A percentile compares a stretch with the other conserved stretches of the same genome.
phyloP scores from a whole-genome alignment of 2,113 vertebrate genomes.

The Nyctibius bracteatus region DNA sequence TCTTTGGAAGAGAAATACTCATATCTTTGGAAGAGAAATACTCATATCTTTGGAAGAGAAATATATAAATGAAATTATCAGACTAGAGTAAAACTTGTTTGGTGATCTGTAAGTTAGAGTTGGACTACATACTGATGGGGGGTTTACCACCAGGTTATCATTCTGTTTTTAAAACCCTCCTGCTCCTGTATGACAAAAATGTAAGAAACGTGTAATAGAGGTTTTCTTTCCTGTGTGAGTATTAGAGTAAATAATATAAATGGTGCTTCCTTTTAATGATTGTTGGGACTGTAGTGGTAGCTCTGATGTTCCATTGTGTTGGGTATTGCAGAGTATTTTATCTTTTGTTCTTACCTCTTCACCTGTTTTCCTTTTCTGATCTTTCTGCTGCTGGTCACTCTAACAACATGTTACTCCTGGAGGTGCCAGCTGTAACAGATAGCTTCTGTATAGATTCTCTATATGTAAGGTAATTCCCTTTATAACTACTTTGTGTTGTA shows the following conservation, averaged over 20 bases:
- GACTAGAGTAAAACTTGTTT: neutral
- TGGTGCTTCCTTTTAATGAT: neutral
- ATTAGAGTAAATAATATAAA: neutral
- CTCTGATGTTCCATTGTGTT: neutral
- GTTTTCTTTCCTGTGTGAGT: fast-evolving
- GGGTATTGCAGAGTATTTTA: neutral
- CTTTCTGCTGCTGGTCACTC: slow-evolving; percentile 60
- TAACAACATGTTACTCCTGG: slow-evolving; percentile 62
- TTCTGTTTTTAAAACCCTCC: neutral
- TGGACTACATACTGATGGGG: neutral
- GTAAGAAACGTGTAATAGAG: neutral
- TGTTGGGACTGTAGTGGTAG: neutral
- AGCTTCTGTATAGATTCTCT: slow-evolving; percentile 65
- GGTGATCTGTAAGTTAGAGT: neutral
- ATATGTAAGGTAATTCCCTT: slow-evolving; percentile 60
- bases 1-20: neutral
- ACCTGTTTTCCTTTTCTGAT: slow-evolving; percentile 57
- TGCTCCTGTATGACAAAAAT: neutral
- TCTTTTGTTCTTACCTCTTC: slow-evolving; percentile 46
- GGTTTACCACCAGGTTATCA: neutral
- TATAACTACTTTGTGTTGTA: slow-evolving; percentile 44
- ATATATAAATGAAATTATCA: neutral
- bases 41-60: neutral
- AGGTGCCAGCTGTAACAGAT: slow-evolving; percentile 63
- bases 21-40: too few relatives aligned